phyloP scores from a whole-genome alignment of 1,140 invertebrate genomes.

The Whitmania pigra region DNA sequence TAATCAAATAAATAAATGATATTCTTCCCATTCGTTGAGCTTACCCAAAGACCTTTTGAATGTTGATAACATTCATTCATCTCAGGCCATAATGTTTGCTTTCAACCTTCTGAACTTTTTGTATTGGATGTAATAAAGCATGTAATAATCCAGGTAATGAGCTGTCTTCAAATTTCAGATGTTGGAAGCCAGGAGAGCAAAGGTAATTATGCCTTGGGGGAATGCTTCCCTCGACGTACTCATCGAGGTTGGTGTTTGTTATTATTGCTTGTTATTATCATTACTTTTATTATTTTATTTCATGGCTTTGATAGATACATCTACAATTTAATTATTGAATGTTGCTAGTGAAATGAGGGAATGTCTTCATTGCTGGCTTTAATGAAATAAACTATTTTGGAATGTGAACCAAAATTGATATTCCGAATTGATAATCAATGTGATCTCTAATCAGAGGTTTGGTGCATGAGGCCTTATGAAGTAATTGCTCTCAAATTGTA shows the following conservation, averaged over 20 bases:
- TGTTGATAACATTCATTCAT: too few relatives aligned
- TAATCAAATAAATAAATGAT: too few relatives aligned
- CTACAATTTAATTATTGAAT: not conserved
- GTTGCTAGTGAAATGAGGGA: not conserved
- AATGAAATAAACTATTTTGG: not conserved
- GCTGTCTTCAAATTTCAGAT: not conserved
- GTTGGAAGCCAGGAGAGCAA: not conserved
- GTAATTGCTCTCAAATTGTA: not conserved
- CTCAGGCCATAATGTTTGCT: not conserved
- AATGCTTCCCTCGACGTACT: not conserved
- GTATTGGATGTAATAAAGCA: not conserved
- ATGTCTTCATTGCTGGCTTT: not conserved
- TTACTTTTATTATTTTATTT: not conserved
- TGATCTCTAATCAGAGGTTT: not conserved
- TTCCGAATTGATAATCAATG: not conserved
- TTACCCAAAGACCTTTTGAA: too few relatives aligned
- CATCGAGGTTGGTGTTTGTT: not conserved
- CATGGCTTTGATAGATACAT: not conserved
- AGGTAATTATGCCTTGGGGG: not conserved
- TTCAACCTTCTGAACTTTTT: not conserved
- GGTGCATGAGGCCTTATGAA: not conserved
- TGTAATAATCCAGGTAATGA: not conserved
- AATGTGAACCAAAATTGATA: not conserved
- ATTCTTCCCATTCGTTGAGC: too few relatives aligned
- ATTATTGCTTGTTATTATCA: not conserved